Evolutionary conservation across 2,888 invertebrate genomes (phyloP).

Genomic region (Hydrotaea cyrtoneurina): DNA sequence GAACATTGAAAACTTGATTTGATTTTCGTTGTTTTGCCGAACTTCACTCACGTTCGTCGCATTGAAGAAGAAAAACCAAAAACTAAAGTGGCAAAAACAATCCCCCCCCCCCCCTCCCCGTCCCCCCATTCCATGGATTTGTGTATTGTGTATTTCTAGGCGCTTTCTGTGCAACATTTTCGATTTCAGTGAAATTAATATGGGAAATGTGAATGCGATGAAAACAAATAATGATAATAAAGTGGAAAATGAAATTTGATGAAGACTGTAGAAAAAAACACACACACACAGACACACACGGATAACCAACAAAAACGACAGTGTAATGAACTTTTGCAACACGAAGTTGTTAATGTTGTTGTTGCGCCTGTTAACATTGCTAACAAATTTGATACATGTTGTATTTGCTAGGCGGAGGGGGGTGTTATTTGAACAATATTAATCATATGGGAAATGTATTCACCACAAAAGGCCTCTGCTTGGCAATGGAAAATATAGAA

Average conservation of each 20-base stretch:
- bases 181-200: constrained; percentile 54
- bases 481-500: too few relatives aligned
- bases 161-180: constrained; percentile 8
- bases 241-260: constrained; percentile 2
- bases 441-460: too few relatives aligned
- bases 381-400: too few relatives aligned
- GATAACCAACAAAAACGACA: neutral
- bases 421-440: too few relatives aligned
- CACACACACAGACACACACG: neutral
- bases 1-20: constrained; percentile 22
- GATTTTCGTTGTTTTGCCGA: constrained; percentile 1
- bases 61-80: neutral
- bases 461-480: too few relatives aligned
- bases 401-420: too few relatives aligned
- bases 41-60: neutral
- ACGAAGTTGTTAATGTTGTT: neutral
- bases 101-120: too few relatives aligned
- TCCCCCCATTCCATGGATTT: neutral
- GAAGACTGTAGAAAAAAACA: constrained; percentile 13
- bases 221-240: neutral
- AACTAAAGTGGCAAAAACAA: neutral
- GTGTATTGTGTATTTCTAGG: constrained; percentile 10
- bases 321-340: constrained; percentile 23
- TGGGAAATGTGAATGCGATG: constrained; percentile 46
- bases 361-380: constrained; percentile 10